Evolutionary conservation across 1,140 invertebrate species (phyloP).

Genomic region (Stenopsyche tienmushanensis): DNA sequence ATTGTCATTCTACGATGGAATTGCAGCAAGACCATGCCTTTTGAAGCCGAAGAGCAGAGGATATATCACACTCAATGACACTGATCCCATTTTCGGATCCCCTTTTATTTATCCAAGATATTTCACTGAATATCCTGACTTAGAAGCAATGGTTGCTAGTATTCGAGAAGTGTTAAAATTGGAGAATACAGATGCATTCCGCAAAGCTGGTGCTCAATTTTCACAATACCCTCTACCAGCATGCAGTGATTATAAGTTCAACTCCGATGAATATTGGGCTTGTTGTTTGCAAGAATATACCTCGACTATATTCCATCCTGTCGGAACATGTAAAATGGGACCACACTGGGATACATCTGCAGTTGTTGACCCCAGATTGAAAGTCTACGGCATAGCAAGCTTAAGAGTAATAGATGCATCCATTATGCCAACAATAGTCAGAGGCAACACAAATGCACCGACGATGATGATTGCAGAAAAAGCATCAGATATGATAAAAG

Average conservation of each 20-base stretch:
- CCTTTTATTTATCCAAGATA: conserved; percentile 83
- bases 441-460: conserved; percentile 66
- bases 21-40: conserved; percentile 58
- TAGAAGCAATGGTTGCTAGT: conserved; percentile 62
- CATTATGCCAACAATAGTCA: conserved; percentile 63
- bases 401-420: conserved; percentile 73
- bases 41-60: conserved; percentile 73
- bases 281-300: conserved; percentile 68
- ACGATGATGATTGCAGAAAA: conserved; percentile 72
- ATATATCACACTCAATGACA: conserved; percentile 63
- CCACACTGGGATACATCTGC: conserved; percentile 60
- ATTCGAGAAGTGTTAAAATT: conserved; percentile 59
- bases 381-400: conserved; percentile 66
- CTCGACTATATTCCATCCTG: conserved; percentile 71
- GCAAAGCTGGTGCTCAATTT: conserved; percentile 57
- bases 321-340: conserved; percentile 83
- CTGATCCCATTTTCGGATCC: conserved; percentile 68
- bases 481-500: conserved; percentile 64
- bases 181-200: conserved; percentile 60
- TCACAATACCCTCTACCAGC: conserved; percentile 60
- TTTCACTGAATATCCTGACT: conserved; percentile 63
- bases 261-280: conserved; percentile 69
- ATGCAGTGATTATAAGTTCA: conserved; percentile 62
- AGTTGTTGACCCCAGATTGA: conserved; percentile 66
- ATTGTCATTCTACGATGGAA: conserved; percentile 55